phyloP scores from a whole-genome alignment of 2,888 invertebrate species.

The Tiliacea aurago region DNA sequence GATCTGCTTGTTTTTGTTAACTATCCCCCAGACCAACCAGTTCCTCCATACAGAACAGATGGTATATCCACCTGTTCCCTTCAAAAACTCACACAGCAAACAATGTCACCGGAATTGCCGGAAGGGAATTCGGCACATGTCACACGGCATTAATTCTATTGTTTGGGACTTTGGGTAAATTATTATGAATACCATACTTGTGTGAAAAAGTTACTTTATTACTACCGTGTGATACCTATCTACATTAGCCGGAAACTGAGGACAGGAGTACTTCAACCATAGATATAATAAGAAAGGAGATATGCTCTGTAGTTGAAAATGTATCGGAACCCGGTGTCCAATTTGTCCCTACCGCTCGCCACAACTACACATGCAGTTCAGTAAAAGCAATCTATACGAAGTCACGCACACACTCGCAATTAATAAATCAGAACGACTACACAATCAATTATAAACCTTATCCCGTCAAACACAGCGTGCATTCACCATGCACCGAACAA shows the following conservation, averaged over 20 bases:
- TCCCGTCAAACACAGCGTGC: no score
- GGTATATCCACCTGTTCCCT: constrained; percentile 7
- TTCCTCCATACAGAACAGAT: neutral
- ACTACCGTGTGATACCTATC: neutral
- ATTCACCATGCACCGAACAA: no score
- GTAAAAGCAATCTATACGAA: no score
- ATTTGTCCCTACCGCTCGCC: no score
- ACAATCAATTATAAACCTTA: no score
- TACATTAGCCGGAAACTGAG: neutral
- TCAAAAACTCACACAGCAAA: constrained; percentile 21
- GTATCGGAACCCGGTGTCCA: no score
- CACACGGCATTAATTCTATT: constrained; percentile 38
- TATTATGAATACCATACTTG: constrained; percentile 26
- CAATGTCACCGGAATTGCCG: constrained; percentile 48
- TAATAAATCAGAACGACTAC: no score
- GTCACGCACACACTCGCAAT: no score
- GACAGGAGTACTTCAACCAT: neutral
- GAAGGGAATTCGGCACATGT: constrained; percentile 38
- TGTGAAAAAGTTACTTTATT: constrained; percentile 10
- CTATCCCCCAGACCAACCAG: neutral
- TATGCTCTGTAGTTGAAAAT: no score
- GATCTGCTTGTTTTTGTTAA: neutral
- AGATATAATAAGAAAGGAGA: no score
- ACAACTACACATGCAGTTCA: no score
- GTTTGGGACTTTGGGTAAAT: constrained; percentile 15